Conservation (phyloP, 1,140 invertebrate genomes). For the Schlechtendalia chinensis region DNA sequence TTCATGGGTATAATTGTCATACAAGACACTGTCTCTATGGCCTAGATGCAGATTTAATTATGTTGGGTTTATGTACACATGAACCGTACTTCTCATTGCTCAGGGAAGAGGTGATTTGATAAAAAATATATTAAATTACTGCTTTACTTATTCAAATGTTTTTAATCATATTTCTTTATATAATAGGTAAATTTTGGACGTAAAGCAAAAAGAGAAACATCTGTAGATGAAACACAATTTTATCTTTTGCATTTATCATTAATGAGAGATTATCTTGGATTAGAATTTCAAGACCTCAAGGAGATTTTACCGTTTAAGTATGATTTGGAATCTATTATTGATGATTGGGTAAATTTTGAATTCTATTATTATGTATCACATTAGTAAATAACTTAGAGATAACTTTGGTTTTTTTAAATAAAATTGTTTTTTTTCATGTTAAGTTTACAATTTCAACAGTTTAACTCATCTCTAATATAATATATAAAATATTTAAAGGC, state of each 20-base stretch:
- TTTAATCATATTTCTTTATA: not conserved
- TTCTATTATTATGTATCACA: not conserved
- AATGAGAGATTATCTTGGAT: conserved; percentile 87
- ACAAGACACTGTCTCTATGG: conserved; percentile 94
- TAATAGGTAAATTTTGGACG: conserved; percentile 69
- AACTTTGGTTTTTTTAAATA: too few relatives aligned
- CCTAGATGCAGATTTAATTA: conserved; percentile 93
- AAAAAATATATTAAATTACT: not conserved
- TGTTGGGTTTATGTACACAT: conserved; percentile 89
- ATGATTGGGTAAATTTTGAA: conserved; percentile 63
- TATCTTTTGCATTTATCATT: conserved; percentile 88
- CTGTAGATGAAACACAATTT: conserved; percentile 88
- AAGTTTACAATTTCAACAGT: too few relatives aligned
- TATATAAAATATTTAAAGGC: too few relatives aligned
- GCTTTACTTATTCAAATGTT: not conserved
- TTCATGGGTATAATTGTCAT: conserved; percentile 80
- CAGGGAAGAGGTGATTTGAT: conserved; percentile 75
- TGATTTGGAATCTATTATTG: conserved; percentile 77
- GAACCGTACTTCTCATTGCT: conserved; percentile 91
- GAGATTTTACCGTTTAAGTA: conserved; percentile 69
- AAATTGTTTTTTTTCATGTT: too few relatives aligned
- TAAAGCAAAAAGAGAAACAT: conserved; percentile 57
- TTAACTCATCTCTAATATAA: too few relatives aligned
- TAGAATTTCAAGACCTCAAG: conserved; percentile 83
- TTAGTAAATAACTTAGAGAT: not conserved